Percentiles rank a stretch among this genome's conserved stretches.
These are phyloP conservation scores for Pipistrellus nathusii DNA, from an alignment of 2,797 vertebrate genomes.

Conservation along the genomic window DNA sequence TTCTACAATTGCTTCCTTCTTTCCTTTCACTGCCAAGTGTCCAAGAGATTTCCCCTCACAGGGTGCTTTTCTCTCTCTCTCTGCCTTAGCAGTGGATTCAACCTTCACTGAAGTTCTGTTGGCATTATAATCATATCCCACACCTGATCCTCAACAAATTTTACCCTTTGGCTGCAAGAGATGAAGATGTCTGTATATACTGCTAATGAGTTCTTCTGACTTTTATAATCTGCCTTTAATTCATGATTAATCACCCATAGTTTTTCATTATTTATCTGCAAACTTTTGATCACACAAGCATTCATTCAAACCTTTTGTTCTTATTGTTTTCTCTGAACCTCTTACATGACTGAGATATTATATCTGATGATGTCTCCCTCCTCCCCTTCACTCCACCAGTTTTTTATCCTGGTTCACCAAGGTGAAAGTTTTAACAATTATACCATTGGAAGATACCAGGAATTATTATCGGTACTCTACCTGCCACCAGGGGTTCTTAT, in stretches of 20 bases:
- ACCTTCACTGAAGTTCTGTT: not conserved
- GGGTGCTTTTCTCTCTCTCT: not conserved
- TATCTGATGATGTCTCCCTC: not conserved
- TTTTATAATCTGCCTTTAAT: constrained; percentile 50
- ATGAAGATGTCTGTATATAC: not conserved
- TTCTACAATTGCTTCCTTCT: not conserved
- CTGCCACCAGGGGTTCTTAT: not conserved
- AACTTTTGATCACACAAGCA: not conserved
- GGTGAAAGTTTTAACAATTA: constrained; percentile 9
- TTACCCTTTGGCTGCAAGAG: not conserved
- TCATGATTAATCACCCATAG: constrained; percentile 20
- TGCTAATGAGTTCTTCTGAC: constrained; percentile 38
- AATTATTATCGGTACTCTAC: not conserved
- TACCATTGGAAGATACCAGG: not conserved
- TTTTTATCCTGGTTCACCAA: not conserved
- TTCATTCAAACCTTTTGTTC: constrained; percentile 31
- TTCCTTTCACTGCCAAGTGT: not conserved
- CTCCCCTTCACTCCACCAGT: not conserved
- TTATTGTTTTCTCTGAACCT: constrained; percentile 18
- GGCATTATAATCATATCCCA: not conserved
- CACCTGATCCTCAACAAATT: not conserved
- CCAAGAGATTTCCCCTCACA: not conserved
- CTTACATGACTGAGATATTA: constrained; percentile 32
- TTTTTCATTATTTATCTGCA: constrained; percentile 39
- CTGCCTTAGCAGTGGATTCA: not conserved